Conservation (phyloP, 2,113 vertebrate genomes). For the Paraplagusia blochii region DNA sequence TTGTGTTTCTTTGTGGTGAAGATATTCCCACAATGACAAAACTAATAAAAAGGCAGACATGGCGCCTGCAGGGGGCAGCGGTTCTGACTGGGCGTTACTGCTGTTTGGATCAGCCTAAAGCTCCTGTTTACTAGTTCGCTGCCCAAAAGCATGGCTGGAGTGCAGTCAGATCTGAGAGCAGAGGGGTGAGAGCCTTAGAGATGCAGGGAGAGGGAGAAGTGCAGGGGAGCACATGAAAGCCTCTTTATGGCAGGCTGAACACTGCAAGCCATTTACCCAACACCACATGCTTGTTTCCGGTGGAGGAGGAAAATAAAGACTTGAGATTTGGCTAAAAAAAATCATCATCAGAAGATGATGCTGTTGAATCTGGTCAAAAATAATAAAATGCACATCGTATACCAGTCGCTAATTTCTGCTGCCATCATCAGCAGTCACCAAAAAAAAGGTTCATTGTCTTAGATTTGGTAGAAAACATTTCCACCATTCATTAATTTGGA, state of each 20-base stretch:
- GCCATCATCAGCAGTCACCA: constrained; percentile 43
- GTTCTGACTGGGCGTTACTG: constrained; percentile 55
- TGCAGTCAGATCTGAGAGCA: constrained; percentile 43
- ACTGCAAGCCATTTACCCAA: constrained; percentile 71
- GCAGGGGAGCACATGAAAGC: constrained; percentile 63
- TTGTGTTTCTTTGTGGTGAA: constrained; percentile 10
- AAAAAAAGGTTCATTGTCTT: constrained; percentile 25
- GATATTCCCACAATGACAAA: constrained; percentile 20
- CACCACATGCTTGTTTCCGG: constrained; percentile 54
- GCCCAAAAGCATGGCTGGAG: constrained; percentile 59
- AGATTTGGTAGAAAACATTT: too few relatives aligned
- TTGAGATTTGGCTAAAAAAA: background rate
- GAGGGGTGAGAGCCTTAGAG: constrained; percentile 31
- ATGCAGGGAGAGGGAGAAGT: constrained; percentile 21
- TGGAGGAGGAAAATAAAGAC: constrained; percentile 44
- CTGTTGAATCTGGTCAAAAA: constrained; percentile 22
- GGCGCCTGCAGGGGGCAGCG: constrained; percentile 20
- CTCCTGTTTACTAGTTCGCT: constrained; percentile 60
- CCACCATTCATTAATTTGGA: too few relatives aligned
- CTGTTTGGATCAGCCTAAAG: constrained; percentile 59
- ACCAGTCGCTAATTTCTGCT: constrained; percentile 32
- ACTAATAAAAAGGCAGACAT: constrained; percentile 9
- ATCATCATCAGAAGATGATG: constrained; percentile 31
- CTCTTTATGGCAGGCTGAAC: constrained; percentile 65
- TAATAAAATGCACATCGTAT: constrained; percentile 41